Percentiles rank a stretch among this genome's conserved stretches.
These are phyloP conservation scores for Cistogaster globosa DNA, from an alignment of 2,888 invertebrate species.

Conservation along the genomic window DNA sequence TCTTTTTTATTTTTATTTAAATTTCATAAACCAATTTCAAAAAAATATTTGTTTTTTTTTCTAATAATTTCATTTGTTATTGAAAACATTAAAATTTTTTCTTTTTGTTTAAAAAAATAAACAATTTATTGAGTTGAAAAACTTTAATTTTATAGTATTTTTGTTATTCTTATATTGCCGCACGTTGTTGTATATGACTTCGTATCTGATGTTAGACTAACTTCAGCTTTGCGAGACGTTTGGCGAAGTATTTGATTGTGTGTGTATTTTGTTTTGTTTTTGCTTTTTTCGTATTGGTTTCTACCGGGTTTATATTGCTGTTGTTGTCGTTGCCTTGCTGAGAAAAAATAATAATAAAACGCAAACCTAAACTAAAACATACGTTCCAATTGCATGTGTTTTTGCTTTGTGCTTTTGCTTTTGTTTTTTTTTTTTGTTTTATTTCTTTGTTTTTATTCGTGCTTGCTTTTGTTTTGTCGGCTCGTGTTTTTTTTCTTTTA, in stretches of 20 bases:
- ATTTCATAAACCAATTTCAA: conserved; percentile 26
- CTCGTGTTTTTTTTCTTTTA: conserved; percentile 16
- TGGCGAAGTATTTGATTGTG: conserved; percentile 70
- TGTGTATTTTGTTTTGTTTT: conserved; percentile 70
- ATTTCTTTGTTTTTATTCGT: conserved; percentile 19
- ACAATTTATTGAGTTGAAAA: conserved; percentile 45
- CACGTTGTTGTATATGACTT: conserved; percentile 81
- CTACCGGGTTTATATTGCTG: conserved; percentile 70
- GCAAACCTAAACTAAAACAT: conserved; percentile 54
- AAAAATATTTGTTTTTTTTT: conserved; percentile 43
- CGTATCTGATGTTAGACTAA: conserved; percentile 82
- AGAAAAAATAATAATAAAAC: conserved; percentile 16
- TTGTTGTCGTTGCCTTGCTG: conserved; percentile 49
- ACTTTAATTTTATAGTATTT: conserved; percentile 14
- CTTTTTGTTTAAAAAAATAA: conserved; percentile 27
- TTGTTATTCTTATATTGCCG: conserved; percentile 74
- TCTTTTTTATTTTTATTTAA: conserved; percentile 2
- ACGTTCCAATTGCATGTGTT: conserved; percentile 60
- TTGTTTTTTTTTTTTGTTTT: conserved; percentile 26
- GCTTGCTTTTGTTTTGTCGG: conserved; percentile 25
- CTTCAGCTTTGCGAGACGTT: conserved; percentile 76
- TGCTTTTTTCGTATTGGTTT: conserved; percentile 67
- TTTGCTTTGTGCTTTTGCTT: conserved; percentile 25
- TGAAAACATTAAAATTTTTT: conserved; percentile 5
- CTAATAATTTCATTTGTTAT: conserved; percentile 31